Conservation (phyloP, 2,888 invertebrate species). For the Anoplius nigerrimus region DNA sequence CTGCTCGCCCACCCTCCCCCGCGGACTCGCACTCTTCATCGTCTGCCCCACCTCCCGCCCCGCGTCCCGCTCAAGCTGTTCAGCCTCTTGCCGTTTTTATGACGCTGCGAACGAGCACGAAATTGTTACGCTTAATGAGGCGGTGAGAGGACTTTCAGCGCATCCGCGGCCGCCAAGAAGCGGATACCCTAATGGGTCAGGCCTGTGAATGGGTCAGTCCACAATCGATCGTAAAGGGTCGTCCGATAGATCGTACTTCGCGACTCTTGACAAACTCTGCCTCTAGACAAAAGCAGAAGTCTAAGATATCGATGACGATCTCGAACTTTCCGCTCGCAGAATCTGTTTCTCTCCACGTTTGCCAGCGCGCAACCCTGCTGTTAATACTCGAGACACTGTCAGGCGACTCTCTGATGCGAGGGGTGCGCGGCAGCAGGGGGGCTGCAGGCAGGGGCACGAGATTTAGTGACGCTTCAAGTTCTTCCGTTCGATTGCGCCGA, state of each 20-base stretch:
- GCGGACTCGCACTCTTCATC: too few species aligned
- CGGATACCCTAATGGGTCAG: conserved; percentile 33
- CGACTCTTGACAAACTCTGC: too few species aligned
- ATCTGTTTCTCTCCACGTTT: too few species aligned
- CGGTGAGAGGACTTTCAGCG: conserved; percentile 14
- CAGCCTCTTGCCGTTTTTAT: conserved; percentile 11
- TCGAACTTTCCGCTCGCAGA: neutral
- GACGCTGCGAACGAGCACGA: conserved; percentile 10
- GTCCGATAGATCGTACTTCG: too few species aligned
- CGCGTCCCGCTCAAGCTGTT: conserved; percentile 1
- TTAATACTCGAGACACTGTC: too few species aligned
- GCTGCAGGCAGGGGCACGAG: too few species aligned
- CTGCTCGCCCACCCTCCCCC: neutral
- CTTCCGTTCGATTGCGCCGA: too few species aligned
- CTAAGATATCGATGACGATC: too few species aligned
- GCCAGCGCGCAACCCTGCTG: conserved; percentile 12
- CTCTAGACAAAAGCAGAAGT: too few species aligned
- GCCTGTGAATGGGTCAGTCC: conserved; percentile 12
- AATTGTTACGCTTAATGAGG: conserved; percentile 23
- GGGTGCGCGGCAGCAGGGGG: conserved; percentile 17
- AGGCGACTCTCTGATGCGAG: too few species aligned
- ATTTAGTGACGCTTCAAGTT: too few species aligned
- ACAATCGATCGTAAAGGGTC: neutral
- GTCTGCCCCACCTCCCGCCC: neutral
- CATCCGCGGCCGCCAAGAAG: conserved; percentile 14